These are phyloP conservation scores for Philotrypesis tridentata DNA, from an alignment of 1,140 invertebrate species.

Conservation along the genomic window DNA sequence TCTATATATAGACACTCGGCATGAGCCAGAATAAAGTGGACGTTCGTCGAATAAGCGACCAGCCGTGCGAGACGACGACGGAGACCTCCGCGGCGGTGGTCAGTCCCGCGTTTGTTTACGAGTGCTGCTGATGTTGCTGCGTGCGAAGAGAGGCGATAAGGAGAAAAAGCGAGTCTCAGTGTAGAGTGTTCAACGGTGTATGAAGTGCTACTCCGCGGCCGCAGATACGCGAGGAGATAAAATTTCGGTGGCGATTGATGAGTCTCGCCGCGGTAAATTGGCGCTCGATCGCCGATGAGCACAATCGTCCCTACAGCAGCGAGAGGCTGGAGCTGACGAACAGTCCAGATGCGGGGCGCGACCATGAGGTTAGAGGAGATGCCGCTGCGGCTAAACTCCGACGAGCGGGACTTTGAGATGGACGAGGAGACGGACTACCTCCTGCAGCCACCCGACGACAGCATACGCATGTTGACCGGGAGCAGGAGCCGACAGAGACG, in stretches of 20 bases:
- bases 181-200: too few species aligned
- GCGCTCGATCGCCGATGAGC: constrained; percentile 9
- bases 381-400: constrained; percentile 72
- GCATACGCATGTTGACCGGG: constrained; percentile 60
- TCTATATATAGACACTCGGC: too few species aligned
- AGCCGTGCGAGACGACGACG: too few species aligned
- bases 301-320: neutral
- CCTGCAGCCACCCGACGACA: constrained; percentile 72
- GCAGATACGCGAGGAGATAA: too few species aligned
- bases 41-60: too few species aligned
- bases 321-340: neutral
- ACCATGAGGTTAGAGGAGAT: constrained; percentile 75
- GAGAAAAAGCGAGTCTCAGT: too few species aligned
- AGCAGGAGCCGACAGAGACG: constrained; percentile 62
- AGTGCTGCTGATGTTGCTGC: too few species aligned
- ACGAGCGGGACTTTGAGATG: constrained; percentile 78
- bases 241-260: constrained; percentile 24
- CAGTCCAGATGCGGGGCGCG: constrained; percentile 26
- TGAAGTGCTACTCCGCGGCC: too few species aligned
- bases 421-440: constrained; percentile 80
- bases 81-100: too few species aligned
- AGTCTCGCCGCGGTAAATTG: constrained; percentile 10
- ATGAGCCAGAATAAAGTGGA: too few species aligned
- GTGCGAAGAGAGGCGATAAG: too few species aligned
- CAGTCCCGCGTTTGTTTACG: too few species aligned